Conservation (phyloP, 2,113 vertebrate species). For the Sinocyclocheilus anshuiensis region DNA sequence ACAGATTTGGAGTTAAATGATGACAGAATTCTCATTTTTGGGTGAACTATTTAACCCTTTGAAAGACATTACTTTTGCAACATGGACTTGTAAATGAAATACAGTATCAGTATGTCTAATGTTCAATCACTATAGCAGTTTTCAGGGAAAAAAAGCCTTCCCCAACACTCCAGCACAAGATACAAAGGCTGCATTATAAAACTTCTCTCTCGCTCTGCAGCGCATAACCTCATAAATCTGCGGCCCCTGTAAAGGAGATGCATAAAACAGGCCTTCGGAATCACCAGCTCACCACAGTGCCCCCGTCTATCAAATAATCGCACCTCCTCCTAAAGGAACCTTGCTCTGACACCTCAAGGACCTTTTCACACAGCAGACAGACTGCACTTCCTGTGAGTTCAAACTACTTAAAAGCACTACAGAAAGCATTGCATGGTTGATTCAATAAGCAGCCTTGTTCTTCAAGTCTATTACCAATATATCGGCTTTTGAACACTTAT, state of each 20-base stretch:
- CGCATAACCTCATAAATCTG: slow-evolving; percentile 42
- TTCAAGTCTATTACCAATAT: background rate
- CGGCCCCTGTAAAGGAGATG: slow-evolving; percentile 34
- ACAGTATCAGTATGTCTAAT: too few species aligned
- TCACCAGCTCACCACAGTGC: slow-evolving; percentile 11
- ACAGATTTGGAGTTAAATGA: background rate
- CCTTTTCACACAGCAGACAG: slow-evolving; percentile 42
- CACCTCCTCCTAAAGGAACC: slow-evolving; percentile 1
- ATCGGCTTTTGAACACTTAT: slow-evolving; percentile 18
- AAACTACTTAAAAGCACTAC: background rate
- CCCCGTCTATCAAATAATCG: background rate
- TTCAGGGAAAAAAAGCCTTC: background rate
- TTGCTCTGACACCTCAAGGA: slow-evolving; percentile 62
- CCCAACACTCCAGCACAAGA: background rate
- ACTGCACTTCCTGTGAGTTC: slow-evolving; percentile 25
- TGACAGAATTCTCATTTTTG: background rate
- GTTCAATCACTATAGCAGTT: background rate
- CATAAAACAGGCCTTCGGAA: slow-evolving; percentile 52
- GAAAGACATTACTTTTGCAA: background rate
- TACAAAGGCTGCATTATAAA: background rate
- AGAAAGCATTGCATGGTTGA: background rate
- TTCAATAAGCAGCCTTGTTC: slow-evolving; percentile 20
- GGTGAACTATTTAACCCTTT: background rate
- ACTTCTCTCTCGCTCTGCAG: slow-evolving; percentile 39
- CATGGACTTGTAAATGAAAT: too few species aligned